Evolutionary conservation across 2,888 invertebrate species (phyloP).

Genomic region (Dasysyrphus tricinctus): DNA sequence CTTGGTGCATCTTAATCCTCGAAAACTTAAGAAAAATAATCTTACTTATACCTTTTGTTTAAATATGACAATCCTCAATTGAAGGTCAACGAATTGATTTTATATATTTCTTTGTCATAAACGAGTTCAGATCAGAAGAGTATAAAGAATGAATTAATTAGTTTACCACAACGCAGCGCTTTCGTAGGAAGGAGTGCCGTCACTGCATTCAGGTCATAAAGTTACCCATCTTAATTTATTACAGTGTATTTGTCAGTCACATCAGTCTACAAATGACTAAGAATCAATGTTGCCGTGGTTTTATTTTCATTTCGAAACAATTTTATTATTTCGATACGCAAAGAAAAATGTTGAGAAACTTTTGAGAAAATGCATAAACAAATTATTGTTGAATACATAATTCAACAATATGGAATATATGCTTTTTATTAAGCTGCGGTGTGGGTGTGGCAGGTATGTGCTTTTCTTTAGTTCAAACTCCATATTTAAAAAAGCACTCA

Average conservation of each 20-base stretch:
- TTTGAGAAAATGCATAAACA: no score
- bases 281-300: neutral
- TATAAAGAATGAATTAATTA: conserved; percentile 30
- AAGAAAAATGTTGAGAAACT: no score
- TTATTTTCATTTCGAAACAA: neutral
- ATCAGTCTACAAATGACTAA: conserved; percentile 28
- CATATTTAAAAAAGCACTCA: no score
- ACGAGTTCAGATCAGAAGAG: conserved; percentile 43
- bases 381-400: no score
- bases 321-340: no score
- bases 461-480: no score
- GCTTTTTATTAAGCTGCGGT: no score
- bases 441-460: no score
- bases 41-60: neutral
- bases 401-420: no score
- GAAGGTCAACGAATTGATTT: conserved; percentile 43
- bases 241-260: conserved; percentile 7
- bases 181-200: conserved; percentile 49
- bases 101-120: conserved; percentile 41
- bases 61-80: conserved; percentile 6
- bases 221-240: conserved; percentile 38
- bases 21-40: neutral
- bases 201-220: conserved; percentile 42
- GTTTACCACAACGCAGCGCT: neutral
- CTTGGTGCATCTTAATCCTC: neutral